Conservation (phyloP, 2,888 invertebrate species). For the Hydrotaea diabolus region DNA sequence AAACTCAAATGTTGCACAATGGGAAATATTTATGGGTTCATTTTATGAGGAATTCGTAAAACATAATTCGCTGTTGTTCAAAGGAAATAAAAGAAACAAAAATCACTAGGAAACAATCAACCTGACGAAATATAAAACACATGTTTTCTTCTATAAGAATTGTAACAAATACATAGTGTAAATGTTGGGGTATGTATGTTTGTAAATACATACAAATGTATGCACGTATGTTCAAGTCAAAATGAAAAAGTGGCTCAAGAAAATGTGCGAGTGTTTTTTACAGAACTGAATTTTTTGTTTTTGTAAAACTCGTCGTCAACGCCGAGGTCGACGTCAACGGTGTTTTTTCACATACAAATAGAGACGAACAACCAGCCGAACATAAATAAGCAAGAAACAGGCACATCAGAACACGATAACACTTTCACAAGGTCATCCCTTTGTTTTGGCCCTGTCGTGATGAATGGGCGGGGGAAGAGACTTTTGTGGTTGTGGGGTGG, state of each 20-base stretch:
- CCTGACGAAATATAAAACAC: background rate
- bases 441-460: conserved; percentile 26
- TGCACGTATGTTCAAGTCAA: background rate
- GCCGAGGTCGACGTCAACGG: background rate
- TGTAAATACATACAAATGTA: too few relatives aligned
- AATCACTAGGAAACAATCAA: background rate
- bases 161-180: background rate
- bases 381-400: conserved; percentile 31
- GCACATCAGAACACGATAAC: conserved; percentile 39
- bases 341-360: background rate
- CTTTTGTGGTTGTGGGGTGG: background rate
- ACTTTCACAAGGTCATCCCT: conserved; percentile 55
- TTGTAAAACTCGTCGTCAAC: conserved; percentile 3
- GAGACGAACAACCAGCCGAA: background rate
- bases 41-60: conserved; percentile 1
- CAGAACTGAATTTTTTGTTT: background rate
- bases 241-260: background rate
- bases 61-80: background rate
- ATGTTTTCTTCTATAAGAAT: conserved; percentile 18
- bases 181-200: background rate
- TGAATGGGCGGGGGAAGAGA: background rate
- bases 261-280: conserved; percentile 7
- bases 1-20: background rate
- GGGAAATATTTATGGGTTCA: background rate
- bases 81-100: background rate